Base-by-base conservation (phyloP, 2,888 invertebrate species). In the Entomobrya multifasciata region DNA sequence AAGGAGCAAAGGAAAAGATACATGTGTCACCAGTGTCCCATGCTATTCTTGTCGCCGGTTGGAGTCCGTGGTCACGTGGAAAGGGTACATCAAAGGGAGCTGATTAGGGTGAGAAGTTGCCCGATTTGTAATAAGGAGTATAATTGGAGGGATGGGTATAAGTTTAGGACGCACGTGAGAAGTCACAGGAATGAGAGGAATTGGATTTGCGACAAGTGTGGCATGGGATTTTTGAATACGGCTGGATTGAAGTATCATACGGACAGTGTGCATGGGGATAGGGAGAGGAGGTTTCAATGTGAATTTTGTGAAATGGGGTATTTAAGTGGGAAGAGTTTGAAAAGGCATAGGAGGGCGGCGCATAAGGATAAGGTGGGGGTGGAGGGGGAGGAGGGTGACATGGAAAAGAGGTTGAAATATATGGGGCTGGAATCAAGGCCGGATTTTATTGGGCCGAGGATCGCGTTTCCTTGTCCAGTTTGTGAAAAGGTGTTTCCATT, bases 401-500 rank as follows among this genome's bases (percentile, higher is more conserved):
- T n/a, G n/a, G n/a, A n/a, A n/a, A n/a, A n/a, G n/a, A 25, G 27
- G 11, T 8, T 17, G n/a, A 79, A 65, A 11, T 27, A 0, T 10
- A 52, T 30, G 2, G 1, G 1, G 1, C 3, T n/a, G 6, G 36
- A 36, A 4, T 52, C 36, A 22, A 36, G 67, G 15, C 25, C 52
- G 1, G 72, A 41, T 0, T 57, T 81, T n/a, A 72, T 72, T 11
- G 81, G 81, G n/a, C 81, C 81, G 0, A 81, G 44, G n/a, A 70
- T 81, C 27, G 60, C 57, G 30, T 81, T 15, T 81, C 81, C 81
- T 0, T 81, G 81, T 55, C 17, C 20, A 15, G 0, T 44, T 57
- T 81, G 81, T 27, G 81, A 44, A 8, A 81, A 81, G 20, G 81
- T 81, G n/a, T 81, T 81, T 44, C 25, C 49, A 1, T 17, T 81